Percentiles rank a stretch among this genome's conserved stretches.
These are phyloP conservation scores for Ivindomyrus marchei DNA, from an alignment of 2,113 vertebrate species.

Conservation along the genomic window DNA sequence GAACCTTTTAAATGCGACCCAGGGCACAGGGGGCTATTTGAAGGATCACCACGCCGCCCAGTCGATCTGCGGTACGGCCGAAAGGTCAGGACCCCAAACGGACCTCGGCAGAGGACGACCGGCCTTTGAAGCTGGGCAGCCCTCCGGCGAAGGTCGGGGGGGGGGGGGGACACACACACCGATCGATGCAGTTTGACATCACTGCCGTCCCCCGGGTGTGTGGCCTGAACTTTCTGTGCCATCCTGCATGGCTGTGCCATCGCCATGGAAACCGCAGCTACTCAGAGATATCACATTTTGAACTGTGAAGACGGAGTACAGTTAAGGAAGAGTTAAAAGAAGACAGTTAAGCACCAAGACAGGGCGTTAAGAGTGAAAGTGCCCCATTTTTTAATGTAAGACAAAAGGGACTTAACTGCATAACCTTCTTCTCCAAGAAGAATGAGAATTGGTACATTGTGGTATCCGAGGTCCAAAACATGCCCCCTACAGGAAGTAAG, in stretches of 20 bases:
- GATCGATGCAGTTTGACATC: slow-evolving; percentile 56
- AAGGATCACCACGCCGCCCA: slow-evolving; percentile 49
- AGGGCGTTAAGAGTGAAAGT: neutral
- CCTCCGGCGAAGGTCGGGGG: slow-evolving; percentile 26
- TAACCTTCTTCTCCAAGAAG: neutral
- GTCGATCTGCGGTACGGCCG: slow-evolving; percentile 37
- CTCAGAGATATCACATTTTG: neutral
- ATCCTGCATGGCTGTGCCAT: neutral
- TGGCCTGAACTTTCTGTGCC: neutral
- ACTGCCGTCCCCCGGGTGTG: slow-evolving; percentile 28
- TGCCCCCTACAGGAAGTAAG: neutral
- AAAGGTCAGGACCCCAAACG: slow-evolving; percentile 58
- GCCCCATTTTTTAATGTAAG: neutral
- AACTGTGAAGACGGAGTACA: neutral
- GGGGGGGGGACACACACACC: neutral
- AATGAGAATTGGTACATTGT: neutral
- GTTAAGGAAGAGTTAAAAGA: neutral
- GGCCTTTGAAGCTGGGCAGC: slow-evolving; percentile 47
- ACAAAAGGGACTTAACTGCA: neutral
- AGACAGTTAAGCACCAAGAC: neutral
- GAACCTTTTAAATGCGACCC: slow-evolving; percentile 56
- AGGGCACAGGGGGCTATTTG: slow-evolving; percentile 48
- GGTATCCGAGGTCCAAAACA: neutral
- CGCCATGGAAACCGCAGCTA: neutral
- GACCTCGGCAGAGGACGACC: slow-evolving; percentile 43